Evolutionary conservation across 2,113 vertebrate genomes (phyloP), one percentile per base, ranked within the genome.

Genomic region (Sciurus niger): DNA sequence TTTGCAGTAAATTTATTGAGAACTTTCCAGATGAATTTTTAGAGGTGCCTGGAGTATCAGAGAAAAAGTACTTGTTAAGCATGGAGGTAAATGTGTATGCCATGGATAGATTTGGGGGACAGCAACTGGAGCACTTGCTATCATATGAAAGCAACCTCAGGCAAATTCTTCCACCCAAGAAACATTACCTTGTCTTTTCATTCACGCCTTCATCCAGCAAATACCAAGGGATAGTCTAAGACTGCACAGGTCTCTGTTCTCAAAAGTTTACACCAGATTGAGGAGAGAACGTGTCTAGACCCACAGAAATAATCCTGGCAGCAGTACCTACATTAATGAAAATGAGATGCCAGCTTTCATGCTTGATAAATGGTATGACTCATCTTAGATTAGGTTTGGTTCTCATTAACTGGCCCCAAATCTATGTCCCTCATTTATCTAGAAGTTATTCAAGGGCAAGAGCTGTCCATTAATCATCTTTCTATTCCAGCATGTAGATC

Each of bases 321-420:
- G 80, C 79, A 92, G 70, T 72, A 43, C 76, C 86, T 84, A 60
- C 58, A 93, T 96, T 87, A 95, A 96, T 96, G 94, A 95, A 97
- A 95, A 97, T 96, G 96, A 97, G 92, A 94, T 89, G 89, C 63
- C 94, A 91, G 65, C 70, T 92, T 79, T 89, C 83, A 86, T 40
- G 34, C 30, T 76, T 97, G 95, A 96, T 96, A 93, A 93, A 97
- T 93, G 97, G 84, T 40, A 10, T 97, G 97, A 96, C 92, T 97
- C 97, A 97, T 95, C 89, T 93, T 65, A 89, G 90, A 86, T 96
- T 74, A 94, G 79, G 90, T 86, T 89, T 85, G 80, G 65, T 93
- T 96, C 96, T 97, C 96, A 97, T 97, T 94, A 97, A 94, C 84
- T 92, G 97, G 86, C 94, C 96, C 90, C 87, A 96, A 96, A 94